Evolutionary conservation across 2,113 vertebrate genomes (phyloP).

Genomic region (Stictonetta naevosa): DNA sequence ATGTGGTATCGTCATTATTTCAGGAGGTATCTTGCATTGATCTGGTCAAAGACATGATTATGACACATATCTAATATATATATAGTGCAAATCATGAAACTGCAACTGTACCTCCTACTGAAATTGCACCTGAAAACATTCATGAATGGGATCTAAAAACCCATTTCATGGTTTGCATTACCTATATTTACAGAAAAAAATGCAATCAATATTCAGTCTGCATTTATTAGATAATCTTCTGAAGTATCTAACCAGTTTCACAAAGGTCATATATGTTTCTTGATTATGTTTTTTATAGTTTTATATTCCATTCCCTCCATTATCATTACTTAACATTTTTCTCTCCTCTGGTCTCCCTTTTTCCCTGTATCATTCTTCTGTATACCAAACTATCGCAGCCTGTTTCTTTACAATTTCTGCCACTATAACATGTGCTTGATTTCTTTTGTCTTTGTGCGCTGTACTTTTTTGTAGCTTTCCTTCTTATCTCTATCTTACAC

Average conservation of each 20-base stretch:
- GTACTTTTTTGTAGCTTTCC: not conserved
- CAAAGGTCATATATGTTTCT: not conserved
- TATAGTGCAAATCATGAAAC: not conserved
- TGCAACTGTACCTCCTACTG: not conserved
- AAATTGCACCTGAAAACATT: not conserved
- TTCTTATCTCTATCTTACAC: not conserved
- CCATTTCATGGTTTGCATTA: not conserved
- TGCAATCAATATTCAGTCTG: not conserved
- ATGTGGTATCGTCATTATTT: not conserved
- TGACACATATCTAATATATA: accelerated
- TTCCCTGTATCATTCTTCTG: accelerated
- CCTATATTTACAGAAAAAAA: not conserved
- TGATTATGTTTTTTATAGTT: not conserved
- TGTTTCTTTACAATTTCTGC: not conserved
- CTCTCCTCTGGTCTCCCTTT: not conserved
- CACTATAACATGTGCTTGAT: accelerated
- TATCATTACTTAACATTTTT: not conserved
- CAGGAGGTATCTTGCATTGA: not conserved
- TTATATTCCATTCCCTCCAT: not conserved
- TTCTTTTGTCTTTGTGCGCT: not conserved
- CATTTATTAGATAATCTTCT: not conserved
- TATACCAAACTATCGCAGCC: not conserved
- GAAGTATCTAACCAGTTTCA: not conserved
- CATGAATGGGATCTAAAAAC: not conserved
- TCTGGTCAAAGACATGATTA: not conserved